Evolutionary conservation across 2,113 vertebrate genomes (phyloP).

Genomic region (Camarhynchus parvulus): DNA sequence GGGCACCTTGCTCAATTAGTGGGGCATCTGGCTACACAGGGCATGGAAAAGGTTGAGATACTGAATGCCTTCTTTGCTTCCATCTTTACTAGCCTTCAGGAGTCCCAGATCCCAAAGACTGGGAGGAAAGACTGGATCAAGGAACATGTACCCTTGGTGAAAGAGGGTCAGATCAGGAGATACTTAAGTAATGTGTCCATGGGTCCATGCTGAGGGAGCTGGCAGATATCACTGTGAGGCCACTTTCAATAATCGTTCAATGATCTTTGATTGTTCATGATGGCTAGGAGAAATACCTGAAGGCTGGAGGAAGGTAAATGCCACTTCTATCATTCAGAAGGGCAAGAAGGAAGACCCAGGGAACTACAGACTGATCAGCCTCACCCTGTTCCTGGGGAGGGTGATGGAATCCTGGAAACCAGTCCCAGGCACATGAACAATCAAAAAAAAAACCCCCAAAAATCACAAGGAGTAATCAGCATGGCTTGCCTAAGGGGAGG

Average conservation of each 20-base stretch:
- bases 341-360: neutral
- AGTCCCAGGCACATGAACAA: neutral
- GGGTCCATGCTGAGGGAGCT: neutral
- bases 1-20: neutral
- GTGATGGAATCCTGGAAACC: neutral
- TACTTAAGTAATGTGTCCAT: neutral
- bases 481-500: neutral
- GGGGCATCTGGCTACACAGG: neutral
- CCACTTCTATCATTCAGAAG: neutral
- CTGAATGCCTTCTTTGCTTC: neutral
- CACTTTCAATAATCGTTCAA: neutral
- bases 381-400: neutral
- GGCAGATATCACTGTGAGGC: neutral
- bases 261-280: neutral
- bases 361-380: neutral
- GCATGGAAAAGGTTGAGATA: neutral
- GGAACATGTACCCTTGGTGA: neutral
- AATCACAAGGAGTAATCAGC: neutral
- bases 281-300: neutral
- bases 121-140: neutral
- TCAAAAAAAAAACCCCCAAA: neutral
- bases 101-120: neutral
- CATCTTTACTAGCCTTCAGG: neutral
- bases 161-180: neutral
- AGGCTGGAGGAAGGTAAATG: neutral